Evolutionary conservation across 2,113 vertebrate species (phyloP).

Genomic region (Passer domesticus): DNA sequence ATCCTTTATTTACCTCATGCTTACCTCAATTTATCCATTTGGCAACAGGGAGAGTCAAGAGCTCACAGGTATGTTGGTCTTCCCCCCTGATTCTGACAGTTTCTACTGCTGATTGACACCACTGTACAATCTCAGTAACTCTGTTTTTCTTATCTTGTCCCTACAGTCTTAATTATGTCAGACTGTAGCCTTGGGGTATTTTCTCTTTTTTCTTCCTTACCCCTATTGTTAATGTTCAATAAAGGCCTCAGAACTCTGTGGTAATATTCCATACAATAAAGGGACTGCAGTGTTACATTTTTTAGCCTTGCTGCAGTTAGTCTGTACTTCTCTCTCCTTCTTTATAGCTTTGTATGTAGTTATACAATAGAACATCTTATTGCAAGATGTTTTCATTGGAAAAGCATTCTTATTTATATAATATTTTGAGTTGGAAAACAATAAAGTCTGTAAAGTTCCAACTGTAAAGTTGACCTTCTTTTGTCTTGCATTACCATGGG

Average conservation of each 20-base stretch:
- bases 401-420: neutral
- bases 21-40: neutral
- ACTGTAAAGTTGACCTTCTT: neutral
- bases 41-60: neutral
- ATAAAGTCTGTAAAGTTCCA: neutral
- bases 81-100: neutral
- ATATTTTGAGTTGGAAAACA: neutral
- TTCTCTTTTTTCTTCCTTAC: neutral
- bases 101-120: neutral
- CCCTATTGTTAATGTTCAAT: neutral
- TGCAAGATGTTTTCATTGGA: constrained; percentile 21
- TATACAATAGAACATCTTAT: neutral
- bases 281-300: neutral
- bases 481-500: neutral
- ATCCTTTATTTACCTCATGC: neutral
- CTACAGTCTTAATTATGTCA: neutral
- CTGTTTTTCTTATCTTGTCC: neutral
- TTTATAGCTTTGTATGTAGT: neutral
- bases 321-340: neutral
- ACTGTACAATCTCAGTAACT: neutral
- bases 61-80: neutral
- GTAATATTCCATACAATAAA: neutral
- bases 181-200: neutral
- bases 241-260: neutral
- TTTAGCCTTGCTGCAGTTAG: neutral